phyloP scores from a whole-genome alignment of 2,888 invertebrate species.

The Meiosimyza decipiens region DNA sequence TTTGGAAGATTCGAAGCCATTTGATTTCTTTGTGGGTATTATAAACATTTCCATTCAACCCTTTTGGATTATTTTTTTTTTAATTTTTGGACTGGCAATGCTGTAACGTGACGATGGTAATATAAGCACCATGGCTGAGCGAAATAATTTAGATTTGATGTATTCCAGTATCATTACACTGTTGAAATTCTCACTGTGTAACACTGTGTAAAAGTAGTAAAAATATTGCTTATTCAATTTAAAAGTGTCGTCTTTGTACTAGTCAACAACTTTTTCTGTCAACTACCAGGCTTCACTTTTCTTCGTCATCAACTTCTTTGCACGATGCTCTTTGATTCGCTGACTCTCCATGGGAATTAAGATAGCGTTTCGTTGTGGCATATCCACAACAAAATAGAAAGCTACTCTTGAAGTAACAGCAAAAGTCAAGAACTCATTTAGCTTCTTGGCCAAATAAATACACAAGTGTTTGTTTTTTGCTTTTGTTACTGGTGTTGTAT shows the following conservation, averaged over 20 bases:
- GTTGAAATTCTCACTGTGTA: no score
- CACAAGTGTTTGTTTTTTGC: conserved; percentile 38
- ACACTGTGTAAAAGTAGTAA: not conserved
- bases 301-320: not conserved
- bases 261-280: not conserved
- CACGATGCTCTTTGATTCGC: not conserved
- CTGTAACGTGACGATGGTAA: no score
- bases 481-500: conserved; percentile 17
- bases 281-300: not conserved
- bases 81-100: no score
- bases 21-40: no score
- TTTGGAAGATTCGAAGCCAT: no score
- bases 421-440: conserved; percentile 54
- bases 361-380: conserved; percentile 36
- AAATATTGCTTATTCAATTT: conserved; percentile 47
- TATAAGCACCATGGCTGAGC: no score
- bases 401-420: conserved; percentile 39
- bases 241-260: conserved; percentile 44
- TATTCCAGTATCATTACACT: no score
- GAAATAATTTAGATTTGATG: no score
- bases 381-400: conserved; percentile 9
- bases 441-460: conserved; percentile 53
- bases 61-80: no score
- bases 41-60: no score
- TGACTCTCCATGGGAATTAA: conserved; percentile 30